Evolutionary conservation across 2,888 invertebrate species (phyloP), one percentile per base, ranked within the genome.

Genomic region (Oscheius myriophilus): DNA sequence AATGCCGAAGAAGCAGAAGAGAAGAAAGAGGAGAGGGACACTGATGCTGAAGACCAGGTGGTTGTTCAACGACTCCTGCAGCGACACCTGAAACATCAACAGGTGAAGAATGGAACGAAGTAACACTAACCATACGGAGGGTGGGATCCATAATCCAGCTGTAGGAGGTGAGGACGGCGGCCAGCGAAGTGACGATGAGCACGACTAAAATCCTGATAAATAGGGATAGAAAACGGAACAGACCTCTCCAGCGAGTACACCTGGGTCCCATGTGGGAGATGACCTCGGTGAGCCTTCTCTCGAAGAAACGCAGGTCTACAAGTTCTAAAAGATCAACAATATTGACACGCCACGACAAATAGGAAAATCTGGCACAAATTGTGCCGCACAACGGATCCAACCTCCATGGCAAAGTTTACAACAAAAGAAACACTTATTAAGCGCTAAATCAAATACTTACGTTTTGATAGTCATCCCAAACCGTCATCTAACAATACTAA

Each of bases 141-240:
- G 92, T 91, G 0, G 96, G 95, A 88, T 96, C 96, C 84, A 92
- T 92, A 53, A 97, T 89, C 96, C 96, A 97, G 85, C 94, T 93
- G 91, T 94, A 96, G 2, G 96, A 96, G 11, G 95, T 95, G 68
- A 94, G 92, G 14, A 95, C 93, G 65, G 95, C 95, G 84, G 94
- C 94, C 21, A 94, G 90, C 0, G 95, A 93, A 72, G 94, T 92
- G 61, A 93, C 91, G 64, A 92, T 91, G 82, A 97, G 89, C 53
- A 96, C 89, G 87, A 95, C 95, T 95, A 89, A 73, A 82, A n/a
- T n/a, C n/a, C n/a, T n/a, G 9, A 26, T 25, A 54, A 9, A 9
- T 45, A 55, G 65, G 65, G 2, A 39, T 21, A 18, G 1, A 23
- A 33, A 49, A 42, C 7, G 16, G 25, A 18, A 55, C 26, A 67